Conservation (phyloP, 2,113 vertebrate species). For the Copsychus sechellarum region DNA sequence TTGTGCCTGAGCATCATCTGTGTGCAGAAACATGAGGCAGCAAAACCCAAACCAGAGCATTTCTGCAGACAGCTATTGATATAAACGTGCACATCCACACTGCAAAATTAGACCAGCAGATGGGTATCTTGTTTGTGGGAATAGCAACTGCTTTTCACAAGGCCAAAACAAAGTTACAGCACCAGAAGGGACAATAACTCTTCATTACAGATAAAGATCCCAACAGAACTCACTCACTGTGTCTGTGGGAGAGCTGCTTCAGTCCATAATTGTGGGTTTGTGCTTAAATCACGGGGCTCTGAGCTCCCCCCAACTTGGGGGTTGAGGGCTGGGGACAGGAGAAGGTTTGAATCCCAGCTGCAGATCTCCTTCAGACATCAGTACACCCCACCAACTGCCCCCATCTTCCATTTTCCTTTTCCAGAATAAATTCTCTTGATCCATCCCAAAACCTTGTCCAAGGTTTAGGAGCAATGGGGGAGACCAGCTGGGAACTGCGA, state of each 20-base stretch:
- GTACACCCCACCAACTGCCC: background rate
- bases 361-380: background rate
- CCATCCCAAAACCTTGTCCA: background rate
- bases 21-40: background rate
- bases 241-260: background rate
- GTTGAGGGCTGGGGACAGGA: background rate
- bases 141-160: background rate
- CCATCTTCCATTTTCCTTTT: background rate
- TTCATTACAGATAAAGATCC: background rate
- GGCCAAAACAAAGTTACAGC: conserved; percentile 7
- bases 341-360: background rate
- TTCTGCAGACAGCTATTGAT: conserved; percentile 22
- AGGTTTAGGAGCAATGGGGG: background rate
- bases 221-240: background rate
- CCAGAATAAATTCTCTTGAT: background rate
- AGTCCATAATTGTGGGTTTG: background rate
- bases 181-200: background rate
- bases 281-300: rapidly evolving
- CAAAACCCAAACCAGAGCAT: background rate
- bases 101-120: conserved; percentile 27
- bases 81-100: background rate
- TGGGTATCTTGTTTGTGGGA: background rate
- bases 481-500: background rate
- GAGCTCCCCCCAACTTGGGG: background rate
- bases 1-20: background rate